phyloP scores from a whole-genome alignment of 2,888 invertebrate species.

The Drosophila acutilabella region DNA sequence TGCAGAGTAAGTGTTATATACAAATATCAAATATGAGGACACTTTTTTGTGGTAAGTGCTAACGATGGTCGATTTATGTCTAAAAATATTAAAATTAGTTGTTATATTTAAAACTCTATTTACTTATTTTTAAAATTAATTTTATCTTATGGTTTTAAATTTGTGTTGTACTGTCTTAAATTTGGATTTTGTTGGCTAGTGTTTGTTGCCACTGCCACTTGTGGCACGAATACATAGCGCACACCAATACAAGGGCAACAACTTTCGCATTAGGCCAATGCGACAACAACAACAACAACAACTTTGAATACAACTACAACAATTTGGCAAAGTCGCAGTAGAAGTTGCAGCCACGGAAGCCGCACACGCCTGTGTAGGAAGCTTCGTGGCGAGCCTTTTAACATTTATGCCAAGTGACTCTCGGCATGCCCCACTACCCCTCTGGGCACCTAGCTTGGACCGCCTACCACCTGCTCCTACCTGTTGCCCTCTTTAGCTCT shows the following conservation, averaged over 20 bases:
- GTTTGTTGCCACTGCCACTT: constrained; percentile 67
- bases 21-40: no score
- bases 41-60: no score
- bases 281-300: constrained; percentile 37
- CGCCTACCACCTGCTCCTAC: background rate
- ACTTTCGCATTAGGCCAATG: constrained; percentile 72
- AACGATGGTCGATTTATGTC: no score
- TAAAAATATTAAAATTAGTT: no score
- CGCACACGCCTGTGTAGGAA: constrained; percentile 60
- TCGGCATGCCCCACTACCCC: background rate
- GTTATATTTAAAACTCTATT: no score
- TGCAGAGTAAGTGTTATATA: no score
- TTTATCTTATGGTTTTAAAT: no score
- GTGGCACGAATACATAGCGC: constrained; percentile 63
- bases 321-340: constrained; percentile 34
- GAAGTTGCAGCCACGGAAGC: constrained; percentile 52
- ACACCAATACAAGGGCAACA: constrained; percentile 78
- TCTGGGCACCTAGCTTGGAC: background rate
- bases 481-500: constrained; percentile 15
- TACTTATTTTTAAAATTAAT: no score
- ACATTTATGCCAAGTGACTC: constrained; percentile 63
- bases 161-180: no score
- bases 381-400: constrained; percentile 72
- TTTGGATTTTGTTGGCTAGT: constrained; percentile 35
- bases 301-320: constrained; percentile 9